Conservation (phyloP, 2,113 vertebrate genomes). For the Zingel zingel region DNA sequence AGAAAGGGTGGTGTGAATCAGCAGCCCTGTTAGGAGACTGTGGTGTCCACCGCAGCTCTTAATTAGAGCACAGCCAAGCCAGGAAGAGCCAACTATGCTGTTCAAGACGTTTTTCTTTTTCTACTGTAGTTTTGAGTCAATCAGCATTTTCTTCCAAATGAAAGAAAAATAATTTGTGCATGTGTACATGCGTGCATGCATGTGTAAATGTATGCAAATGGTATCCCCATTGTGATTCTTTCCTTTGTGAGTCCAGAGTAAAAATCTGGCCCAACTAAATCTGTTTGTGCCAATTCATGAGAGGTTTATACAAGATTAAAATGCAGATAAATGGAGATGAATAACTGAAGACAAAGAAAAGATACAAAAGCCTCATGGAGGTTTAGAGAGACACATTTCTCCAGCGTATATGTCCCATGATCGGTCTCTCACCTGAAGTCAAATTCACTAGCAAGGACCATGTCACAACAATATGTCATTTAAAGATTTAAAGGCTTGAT, state of each 20-base stretch:
- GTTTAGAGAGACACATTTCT: neutral
- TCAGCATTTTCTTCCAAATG: neutral
- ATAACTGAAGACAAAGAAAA: neutral
- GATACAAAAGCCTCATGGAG: neutral
- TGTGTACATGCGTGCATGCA: neutral
- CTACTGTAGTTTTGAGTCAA: neutral
- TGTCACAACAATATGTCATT: too few relatives aligned
- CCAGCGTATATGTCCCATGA: neutral
- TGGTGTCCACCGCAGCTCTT: constrained; percentile 41
- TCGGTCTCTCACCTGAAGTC: neutral
- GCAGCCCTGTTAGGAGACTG: constrained; percentile 26
- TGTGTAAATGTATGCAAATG: constrained; percentile 1
- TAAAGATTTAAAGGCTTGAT: too few relatives aligned
- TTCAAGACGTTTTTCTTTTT: neutral
- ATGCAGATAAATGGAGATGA: constrained; percentile 19
- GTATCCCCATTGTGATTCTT: neutral
- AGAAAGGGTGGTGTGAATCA: constrained; percentile 45
- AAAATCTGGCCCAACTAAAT: neutral
- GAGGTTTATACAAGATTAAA: neutral
- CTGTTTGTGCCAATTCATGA: constrained; percentile 1
- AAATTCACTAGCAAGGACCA: too few relatives aligned
- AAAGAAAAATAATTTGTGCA: neutral
- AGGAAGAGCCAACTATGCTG: constrained; percentile 24
- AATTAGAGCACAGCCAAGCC: constrained; percentile 39
- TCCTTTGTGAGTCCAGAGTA: neutral